Evolutionary conservation across 2,888 invertebrate species (phyloP).

Genomic region (Oxycera nigricornis): DNA sequence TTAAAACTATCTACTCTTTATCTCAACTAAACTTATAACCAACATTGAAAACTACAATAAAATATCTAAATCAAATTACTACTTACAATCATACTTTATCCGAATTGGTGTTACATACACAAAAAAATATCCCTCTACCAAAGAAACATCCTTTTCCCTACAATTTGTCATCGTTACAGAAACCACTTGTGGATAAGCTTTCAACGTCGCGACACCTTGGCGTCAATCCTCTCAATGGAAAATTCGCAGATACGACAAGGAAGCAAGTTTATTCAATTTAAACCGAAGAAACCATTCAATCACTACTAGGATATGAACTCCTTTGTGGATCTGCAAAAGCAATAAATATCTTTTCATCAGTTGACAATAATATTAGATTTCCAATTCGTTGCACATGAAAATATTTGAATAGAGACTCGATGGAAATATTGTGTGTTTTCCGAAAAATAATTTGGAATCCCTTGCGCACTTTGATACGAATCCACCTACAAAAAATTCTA

Average conservation of each 20-base stretch:
- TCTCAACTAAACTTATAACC: too few species aligned
- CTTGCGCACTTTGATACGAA: too few species aligned
- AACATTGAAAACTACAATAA: too few species aligned
- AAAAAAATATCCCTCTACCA: background rate
- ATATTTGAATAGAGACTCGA: background rate
- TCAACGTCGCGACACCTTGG: background rate
- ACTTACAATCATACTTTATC: too few species aligned
- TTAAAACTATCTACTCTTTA: too few species aligned
- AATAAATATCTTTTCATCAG: background rate
- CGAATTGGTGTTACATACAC: too few species aligned
- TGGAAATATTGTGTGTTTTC: background rate
- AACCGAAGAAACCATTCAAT: slow-evolving; percentile 1
- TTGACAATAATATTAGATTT: background rate
- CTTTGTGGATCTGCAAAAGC: background rate
- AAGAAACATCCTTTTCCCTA: background rate
- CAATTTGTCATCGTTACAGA: slow-evolving; percentile 20
- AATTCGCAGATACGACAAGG: background rate
- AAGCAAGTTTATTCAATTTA: slow-evolving; percentile 9
- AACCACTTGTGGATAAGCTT: slow-evolving; percentile 24
- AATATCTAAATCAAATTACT: too few species aligned
- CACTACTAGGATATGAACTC: background rate
- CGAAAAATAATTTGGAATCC: too few species aligned
- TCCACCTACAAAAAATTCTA: too few species aligned
- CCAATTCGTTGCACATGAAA: background rate
- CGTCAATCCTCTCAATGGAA: background rate